Conservation (phyloP, 2,888 invertebrate genomes). For the Athetis lepigone region DNA sequence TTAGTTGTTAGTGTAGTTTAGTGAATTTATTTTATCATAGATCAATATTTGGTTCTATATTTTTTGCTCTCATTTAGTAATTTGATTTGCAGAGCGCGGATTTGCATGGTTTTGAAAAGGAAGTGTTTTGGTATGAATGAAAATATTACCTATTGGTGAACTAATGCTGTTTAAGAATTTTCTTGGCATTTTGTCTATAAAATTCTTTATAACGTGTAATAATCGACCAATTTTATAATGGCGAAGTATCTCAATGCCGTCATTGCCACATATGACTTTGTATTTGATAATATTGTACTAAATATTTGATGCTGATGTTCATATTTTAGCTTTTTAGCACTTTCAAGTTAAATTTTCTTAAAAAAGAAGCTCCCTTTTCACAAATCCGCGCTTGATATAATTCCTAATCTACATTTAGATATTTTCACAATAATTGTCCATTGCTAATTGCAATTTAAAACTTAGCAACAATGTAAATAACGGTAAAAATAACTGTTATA, state of each 20-base stretch:
- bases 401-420: conserved; percentile 61
- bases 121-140: neutral
- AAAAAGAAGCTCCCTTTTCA: conserved; percentile 28
- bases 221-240: conserved; percentile 14
- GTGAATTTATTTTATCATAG: conserved; percentile 75
- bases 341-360: conserved; percentile 2
- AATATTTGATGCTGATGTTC: neutral
- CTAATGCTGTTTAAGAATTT: conserved; percentile 3
- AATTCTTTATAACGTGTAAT: conserved; percentile 17
- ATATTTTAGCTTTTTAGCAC: conserved; percentile 4
- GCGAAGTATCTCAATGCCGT: neutral
- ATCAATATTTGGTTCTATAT: conserved; percentile 67
- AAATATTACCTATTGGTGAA: neutral
- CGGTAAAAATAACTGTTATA: conserved; percentile 46
- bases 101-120: conserved; percentile 41
- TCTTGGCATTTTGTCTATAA: neutral
- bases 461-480: conserved; percentile 44
- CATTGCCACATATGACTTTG: neutral
- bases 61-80: conserved; percentile 56
- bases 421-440: conserved; percentile 55
- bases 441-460: conserved; percentile 53
- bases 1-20: conserved; percentile 74
- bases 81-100: conserved; percentile 55
- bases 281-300: conserved; percentile 1
- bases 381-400: conserved; percentile 58